Percentiles rank a stretch among this genome's conserved stretches.
Evolutionary conservation across 37 sponge, comb jelly and placozoan species (phyloP).

Genomic region (Beroe forskalii): DNA sequence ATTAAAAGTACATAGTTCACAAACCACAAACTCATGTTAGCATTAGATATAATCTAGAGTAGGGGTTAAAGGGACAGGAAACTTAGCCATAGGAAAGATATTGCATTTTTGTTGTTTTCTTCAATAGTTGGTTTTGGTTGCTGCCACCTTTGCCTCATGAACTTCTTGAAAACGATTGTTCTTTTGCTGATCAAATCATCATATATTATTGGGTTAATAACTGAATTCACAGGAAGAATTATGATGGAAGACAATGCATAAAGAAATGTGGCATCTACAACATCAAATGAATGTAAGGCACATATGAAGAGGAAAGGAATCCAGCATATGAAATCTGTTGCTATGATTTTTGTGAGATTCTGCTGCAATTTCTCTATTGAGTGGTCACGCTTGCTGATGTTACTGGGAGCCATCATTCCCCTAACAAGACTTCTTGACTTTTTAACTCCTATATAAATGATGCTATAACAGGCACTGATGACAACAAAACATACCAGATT

Average conservation of each 20-base stretch:
- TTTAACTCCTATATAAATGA: not conserved
- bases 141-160: no score
- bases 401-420: not conserved
- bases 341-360: not conserved
- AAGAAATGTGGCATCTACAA: not conserved
- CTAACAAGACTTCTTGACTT: not conserved
- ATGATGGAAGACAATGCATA: not conserved
- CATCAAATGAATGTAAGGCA: not conserved
- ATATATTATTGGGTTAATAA: not conserved
- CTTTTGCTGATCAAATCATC: no score
- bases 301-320: not conserved
- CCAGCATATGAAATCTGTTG: not conserved
- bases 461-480: not conserved
- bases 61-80: no score
- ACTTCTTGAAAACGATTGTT: no score
- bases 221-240: not conserved
- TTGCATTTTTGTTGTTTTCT: no score
- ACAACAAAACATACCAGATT: not conserved
- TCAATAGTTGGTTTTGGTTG: no score
- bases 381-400: not conserved
- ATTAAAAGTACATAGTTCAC: no score
- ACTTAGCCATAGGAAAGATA: no score
- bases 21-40: no score
- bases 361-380: not conserved
- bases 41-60: no score